These are phyloP conservation scores for Burhinus oedicnemus DNA, from an alignment of 2,113 vertebrate species.

Conservation along the genomic window DNA sequence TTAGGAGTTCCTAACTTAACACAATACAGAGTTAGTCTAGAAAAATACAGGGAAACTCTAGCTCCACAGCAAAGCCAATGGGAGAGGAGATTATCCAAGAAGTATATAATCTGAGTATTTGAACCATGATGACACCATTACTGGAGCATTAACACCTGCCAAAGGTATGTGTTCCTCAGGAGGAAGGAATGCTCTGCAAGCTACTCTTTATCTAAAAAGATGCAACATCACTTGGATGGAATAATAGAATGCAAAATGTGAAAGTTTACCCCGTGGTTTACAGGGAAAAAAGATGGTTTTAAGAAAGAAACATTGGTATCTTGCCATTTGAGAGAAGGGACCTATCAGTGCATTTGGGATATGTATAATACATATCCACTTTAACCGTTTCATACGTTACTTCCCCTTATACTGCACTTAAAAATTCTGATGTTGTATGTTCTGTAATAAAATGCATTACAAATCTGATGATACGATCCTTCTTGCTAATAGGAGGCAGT, in stretches of 20 bases:
- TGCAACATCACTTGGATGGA: background rate
- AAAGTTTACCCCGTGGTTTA: background rate
- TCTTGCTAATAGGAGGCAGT: conserved; percentile 23
- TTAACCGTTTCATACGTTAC: background rate
- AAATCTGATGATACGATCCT: conserved; percentile 29
- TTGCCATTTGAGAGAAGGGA: background rate
- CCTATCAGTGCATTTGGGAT: background rate
- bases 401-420: background rate
- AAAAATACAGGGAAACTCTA: background rate
- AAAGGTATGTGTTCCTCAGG: background rate
- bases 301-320: background rate
- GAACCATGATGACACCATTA: background rate
- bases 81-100: background rate
- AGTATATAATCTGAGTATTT: background rate
- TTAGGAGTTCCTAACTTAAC: background rate
- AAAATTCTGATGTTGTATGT: conserved; percentile 9
- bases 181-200: background rate
- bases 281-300: background rate
- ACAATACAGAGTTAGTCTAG: background rate
- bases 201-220: background rate
- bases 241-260: background rate
- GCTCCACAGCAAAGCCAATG: background rate
- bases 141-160: background rate
- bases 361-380: background rate
- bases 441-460: conserved; percentile 44